A percentile compares a stretch with the other conserved stretches of the same genome.
Evolutionary conservation across 2,113 vertebrate species (phyloP).

Genomic region (Tychaedon coryphoeus): DNA sequence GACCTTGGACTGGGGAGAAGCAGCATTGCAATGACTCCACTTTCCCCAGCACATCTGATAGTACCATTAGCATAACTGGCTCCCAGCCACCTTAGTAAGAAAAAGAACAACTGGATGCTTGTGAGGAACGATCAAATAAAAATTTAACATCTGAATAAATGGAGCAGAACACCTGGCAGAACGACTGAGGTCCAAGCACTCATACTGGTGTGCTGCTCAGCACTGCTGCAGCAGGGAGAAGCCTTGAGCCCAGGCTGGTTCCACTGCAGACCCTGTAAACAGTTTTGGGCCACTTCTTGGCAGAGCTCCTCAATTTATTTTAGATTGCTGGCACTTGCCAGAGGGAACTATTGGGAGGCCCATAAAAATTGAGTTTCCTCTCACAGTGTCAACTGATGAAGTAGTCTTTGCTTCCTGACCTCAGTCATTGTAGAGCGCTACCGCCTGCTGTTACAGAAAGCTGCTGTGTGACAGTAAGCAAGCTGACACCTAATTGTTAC

Average conservation of each 20-base stretch:
- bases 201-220: rapidly evolving
- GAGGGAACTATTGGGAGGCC: constrained; percentile 14
- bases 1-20: rapidly evolving
- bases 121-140: background rate
- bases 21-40: background rate
- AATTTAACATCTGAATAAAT: background rate
- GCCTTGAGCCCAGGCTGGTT: background rate
- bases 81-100: background rate
- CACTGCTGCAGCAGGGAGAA: background rate
- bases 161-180: background rate
- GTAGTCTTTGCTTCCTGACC: background rate
- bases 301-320: constrained; percentile 1
- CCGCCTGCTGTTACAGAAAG: background rate
- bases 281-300: background rate
- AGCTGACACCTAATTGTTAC: constrained; percentile 41
- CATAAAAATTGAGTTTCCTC: constrained; percentile 28
- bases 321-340: background rate
- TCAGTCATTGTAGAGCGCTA: background rate
- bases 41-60: background rate
- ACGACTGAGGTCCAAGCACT: background rate
- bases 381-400: background rate
- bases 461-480: constrained; percentile 29
- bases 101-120: background rate
- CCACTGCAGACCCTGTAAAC: background rate
- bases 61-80: background rate